A percentile compares a stretch with the other conserved stretches of the same genome.
Conservation (phyloP, 2,888 invertebrate genomes). For the Deilephila elpenor region DNA sequence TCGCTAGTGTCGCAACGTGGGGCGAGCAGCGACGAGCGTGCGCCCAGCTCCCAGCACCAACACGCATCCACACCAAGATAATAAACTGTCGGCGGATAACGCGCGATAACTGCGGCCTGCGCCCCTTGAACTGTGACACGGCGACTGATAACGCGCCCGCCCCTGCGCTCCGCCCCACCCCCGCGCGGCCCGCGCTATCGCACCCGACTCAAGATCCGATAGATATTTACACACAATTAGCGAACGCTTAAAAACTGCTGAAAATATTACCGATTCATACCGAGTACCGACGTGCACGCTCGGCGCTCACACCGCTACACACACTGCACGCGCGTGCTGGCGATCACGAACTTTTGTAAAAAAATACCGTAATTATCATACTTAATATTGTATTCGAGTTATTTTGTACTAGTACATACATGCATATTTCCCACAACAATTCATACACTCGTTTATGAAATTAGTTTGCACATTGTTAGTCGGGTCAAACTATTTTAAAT, state of each 20-base stretch:
- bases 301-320: background rate
- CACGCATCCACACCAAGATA: conserved; percentile 18
- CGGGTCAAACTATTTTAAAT: background rate
- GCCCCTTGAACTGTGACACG: conserved; percentile 25
- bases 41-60: background rate
- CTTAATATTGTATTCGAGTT: background rate
- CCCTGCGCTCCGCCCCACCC: background rate
- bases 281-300: too few species aligned
- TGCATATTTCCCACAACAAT: background rate
- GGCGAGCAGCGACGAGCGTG: background rate
- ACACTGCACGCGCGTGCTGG: background rate
- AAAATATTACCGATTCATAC: background rate
- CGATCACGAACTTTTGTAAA: background rate
- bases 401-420: background rate
- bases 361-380: background rate
- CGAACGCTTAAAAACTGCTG: background rate
- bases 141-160: background rate
- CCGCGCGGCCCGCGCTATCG: background rate
- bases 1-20: conserved; percentile 20
- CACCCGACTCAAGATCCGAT: background rate
- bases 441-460: background rate
- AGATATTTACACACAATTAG: background rate
- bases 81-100: conserved; percentile 20
- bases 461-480: background rate
- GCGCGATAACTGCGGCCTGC: conserved; percentile 23